Percentiles rank a stretch among this genome's conserved stretches.
These are phyloP conservation scores for Macrocentrus cingulum DNA, from an alignment of 1,140 invertebrate genomes.

Conservation along the genomic window DNA sequence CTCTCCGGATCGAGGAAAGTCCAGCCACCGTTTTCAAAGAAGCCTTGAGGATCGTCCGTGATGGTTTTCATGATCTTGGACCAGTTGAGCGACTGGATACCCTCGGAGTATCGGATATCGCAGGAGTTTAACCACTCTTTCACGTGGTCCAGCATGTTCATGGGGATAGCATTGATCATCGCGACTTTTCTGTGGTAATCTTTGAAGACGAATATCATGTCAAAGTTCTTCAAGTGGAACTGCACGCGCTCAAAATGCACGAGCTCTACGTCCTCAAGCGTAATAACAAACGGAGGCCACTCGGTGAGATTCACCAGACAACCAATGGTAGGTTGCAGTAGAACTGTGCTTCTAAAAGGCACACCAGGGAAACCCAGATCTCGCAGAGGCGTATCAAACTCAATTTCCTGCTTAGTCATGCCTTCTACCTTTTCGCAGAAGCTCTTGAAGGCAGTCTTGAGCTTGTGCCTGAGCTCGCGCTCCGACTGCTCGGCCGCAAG, in stretches of 20 bases:
- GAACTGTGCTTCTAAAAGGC: constrained; percentile 94
- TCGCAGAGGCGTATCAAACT: constrained; percentile 98
- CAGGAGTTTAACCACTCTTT: constrained; percentile 99
- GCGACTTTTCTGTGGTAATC: constrained; percentile 93
- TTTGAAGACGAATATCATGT: constrained; percentile 99
- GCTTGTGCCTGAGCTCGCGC: constrained; percentile 91
- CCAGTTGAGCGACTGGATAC: constrained; percentile 98
- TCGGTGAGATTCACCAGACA: constrained; percentile 97
- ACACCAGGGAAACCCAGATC: constrained; percentile 97
- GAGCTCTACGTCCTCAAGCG: constrained; percentile 95
- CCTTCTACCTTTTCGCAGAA: constrained; percentile 87
- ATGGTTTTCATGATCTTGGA: constrained; percentile 99
- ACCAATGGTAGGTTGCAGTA: constrained; percentile 95
- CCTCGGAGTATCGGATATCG: constrained; percentile 97
- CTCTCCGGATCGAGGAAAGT: constrained; percentile 95
- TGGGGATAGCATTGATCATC: constrained; percentile 97
- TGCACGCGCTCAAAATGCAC: constrained; percentile 99
- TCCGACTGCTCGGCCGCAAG: constrained; percentile 98
- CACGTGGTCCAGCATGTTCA: constrained; percentile 98
- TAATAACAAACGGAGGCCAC: constrained; percentile 99
- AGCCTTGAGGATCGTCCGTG: constrained; percentile 96
- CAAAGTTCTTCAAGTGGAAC: constrained; percentile 98
- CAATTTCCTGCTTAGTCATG: constrained; percentile 95
- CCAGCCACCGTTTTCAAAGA: constrained; percentile 99
- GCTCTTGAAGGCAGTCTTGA: constrained; percentile 97